Base-by-base conservation (phyloP, 2,797 vertebrate species). In the Syndactyla subalaris region DNA sequence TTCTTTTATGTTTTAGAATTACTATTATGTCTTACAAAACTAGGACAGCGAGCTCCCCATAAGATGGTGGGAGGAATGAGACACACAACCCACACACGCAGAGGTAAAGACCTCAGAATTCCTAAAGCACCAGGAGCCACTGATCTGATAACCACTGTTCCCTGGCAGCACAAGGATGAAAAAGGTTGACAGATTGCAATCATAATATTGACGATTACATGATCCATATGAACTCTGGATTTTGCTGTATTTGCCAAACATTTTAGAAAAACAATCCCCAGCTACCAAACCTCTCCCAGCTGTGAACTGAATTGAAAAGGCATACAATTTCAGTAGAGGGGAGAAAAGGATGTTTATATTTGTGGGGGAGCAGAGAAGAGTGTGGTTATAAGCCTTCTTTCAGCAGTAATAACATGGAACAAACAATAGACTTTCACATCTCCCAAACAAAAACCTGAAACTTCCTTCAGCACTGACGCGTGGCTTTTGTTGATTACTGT, bases 401-500 rank as follows among this genome's bases (percentile, higher is more conserved):
- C 51, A 78, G 43, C 49, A 68, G 17, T 11, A 75, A 15, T 68
- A 86, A 66, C 34, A 46, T 6, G 41, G 85, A 89, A 71, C 12
- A 63, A 86, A 86, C 41, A 86, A 51, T 5, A 48, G 71, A 87
- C 45, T 85, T 80, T 54, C 10, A 3, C 7, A 0, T 43, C 59
- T 89, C 63, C 48, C 57, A 77, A 65, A 92, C 21, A 77, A 91
- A 94, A 71, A 7, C 52, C 12, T 62, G 75, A 85, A 80, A 68
- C 22, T 74, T 89, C 82, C 38, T 88, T 71, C 54, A 57, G 57
- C 79, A 85, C 48, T 91, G 82, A 80, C 74, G 85, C 27, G 17
- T 5, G 14, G 23, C n/a, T 83, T 91, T 89, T 94, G 72, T 80
- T 83, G 94, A 92, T 92, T 91, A 85, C 74, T 73, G 54, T 65